Evolutionary conservation across 2,888 invertebrate genomes (phyloP).

Genomic region (Chrysina gloriosa): DNA sequence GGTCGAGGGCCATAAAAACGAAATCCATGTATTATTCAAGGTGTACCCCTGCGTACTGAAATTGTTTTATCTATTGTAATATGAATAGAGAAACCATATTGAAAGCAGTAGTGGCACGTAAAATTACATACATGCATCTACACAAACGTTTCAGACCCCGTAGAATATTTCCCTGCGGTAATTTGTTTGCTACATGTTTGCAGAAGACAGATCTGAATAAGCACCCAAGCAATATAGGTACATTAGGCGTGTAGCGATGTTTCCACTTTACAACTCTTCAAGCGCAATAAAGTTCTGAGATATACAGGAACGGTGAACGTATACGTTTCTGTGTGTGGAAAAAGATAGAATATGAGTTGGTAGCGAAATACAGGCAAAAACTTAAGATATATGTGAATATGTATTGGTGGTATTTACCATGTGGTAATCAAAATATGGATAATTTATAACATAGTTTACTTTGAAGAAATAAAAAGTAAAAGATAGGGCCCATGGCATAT

Average conservation of each 20-base stretch:
- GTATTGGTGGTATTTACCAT: too few species aligned
- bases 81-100: not conserved
- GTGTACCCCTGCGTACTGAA: not conserved
- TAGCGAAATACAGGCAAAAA: not conserved
- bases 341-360: constrained; percentile 4
- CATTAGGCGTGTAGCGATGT: constrained; percentile 21
- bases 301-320: not conserved
- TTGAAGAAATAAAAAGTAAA: too few species aligned
- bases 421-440: too few species aligned
- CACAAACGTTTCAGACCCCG: not conserved
- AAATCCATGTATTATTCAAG: not conserved
- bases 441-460: too few species aligned
- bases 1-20: not conserved
- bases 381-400: constrained; percentile 8
- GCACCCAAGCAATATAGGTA: constrained; percentile 10
- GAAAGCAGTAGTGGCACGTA: not conserved
- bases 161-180: constrained; percentile 3
- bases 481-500: too few species aligned
- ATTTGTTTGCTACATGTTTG: constrained; percentile 19
- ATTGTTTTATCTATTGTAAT: constrained; percentile 1
- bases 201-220: constrained; percentile 10
- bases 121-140: not conserved
- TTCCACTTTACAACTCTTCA: constrained; percentile 25
- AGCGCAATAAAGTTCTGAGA: constrained; percentile 31
- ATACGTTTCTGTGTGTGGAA: not conserved